Conservation (phyloP, 2,888 invertebrate species). For the Ischnus inquisitorius region DNA sequence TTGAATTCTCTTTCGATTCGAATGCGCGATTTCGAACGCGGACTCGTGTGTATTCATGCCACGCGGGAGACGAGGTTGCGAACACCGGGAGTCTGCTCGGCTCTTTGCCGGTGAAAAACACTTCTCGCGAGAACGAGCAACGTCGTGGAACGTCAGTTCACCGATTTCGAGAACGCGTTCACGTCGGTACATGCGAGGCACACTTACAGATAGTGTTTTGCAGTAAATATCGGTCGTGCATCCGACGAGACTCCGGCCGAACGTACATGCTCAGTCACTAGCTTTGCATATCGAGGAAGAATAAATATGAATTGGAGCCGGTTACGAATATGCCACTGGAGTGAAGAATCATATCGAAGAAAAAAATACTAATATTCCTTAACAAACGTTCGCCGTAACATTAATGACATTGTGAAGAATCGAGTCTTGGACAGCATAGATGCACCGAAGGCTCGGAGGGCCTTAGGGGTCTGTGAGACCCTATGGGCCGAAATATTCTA, state of each 20-base stretch:
- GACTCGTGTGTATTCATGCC: constrained; percentile 67
- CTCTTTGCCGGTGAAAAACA: constrained; percentile 22
- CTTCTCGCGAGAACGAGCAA: constrained; percentile 42
- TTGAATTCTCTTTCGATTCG: constrained; percentile 75
- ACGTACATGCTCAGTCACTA: constrained; percentile 30
- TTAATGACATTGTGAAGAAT: no score
- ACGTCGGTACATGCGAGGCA: constrained; percentile 33
- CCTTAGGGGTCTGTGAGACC: no score
- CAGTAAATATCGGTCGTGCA: constrained; percentile 52
- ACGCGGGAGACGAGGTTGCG: constrained; percentile 33
- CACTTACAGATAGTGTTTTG: neutral
- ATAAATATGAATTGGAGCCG: no score
- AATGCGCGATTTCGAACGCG: constrained; percentile 70
- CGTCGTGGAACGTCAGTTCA: constrained; percentile 62
- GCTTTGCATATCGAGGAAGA: neutral
- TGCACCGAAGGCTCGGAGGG: no score
- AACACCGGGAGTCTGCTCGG: constrained; percentile 41
- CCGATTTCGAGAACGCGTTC: constrained; percentile 60
- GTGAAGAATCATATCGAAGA: no score
- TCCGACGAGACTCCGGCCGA: constrained; percentile 37
- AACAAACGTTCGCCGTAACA: no score
- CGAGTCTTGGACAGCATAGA: no score
- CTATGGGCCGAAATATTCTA: no score
- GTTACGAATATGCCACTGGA: no score
- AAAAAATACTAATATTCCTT: no score